Conservation (phyloP, 2,113 vertebrate species). For the Machaerirhynchus nigripectus region DNA sequence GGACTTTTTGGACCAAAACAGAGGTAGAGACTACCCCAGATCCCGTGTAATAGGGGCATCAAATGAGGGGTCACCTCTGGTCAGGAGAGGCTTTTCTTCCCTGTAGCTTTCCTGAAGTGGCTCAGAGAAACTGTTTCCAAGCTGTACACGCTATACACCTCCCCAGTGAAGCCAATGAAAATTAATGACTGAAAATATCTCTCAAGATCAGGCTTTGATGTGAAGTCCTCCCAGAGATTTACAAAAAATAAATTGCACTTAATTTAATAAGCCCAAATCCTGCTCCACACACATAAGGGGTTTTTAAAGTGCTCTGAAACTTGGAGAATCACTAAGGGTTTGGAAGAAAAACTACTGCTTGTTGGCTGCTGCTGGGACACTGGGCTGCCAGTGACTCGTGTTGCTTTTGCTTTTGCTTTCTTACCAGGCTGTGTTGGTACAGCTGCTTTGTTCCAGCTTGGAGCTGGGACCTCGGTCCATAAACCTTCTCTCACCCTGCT, state of each 20-base stretch:
- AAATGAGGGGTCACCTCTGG: neutral
- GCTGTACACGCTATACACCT: neutral
- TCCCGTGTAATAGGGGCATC: neutral
- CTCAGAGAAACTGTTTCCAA: neutral
- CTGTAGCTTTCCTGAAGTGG: neutral
- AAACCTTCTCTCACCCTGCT: neutral
- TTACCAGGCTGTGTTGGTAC: accelerated
- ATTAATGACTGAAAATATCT: neutral
- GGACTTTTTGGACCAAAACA: neutral
- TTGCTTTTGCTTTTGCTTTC: neutral
- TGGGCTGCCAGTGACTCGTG: accelerated
- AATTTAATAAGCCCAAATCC: neutral
- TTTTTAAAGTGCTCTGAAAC: neutral
- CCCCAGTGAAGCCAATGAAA: neutral
- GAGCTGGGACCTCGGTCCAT: neutral
- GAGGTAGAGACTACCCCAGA: neutral
- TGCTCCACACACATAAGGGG: neutral
- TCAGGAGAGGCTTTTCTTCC: neutral
- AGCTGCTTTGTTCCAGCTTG: neutral
- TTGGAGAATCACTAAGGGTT: neutral
- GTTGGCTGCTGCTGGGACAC: neutral
- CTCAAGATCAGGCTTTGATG: neutral
- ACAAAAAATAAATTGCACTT: neutral
- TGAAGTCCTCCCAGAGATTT: neutral
- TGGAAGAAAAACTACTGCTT: neutral